Percentiles rank a stretch among this genome's conserved stretches.
Conservation (phyloP, 30 jellyfish, hydroid and myxozoan genomes). For the Phacellophora camtschatica region DNA sequence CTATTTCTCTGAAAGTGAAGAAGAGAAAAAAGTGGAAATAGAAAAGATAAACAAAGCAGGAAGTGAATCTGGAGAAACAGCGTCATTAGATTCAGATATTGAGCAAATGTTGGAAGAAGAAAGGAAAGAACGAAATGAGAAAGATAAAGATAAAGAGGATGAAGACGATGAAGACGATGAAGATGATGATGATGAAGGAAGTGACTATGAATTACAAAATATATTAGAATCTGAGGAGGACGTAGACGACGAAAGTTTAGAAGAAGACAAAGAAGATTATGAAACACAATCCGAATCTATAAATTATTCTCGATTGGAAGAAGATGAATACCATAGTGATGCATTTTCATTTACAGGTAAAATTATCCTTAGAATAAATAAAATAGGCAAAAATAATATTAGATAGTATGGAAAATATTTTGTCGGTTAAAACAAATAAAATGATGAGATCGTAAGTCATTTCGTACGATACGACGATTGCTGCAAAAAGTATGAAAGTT, state of each 20-base stretch:
- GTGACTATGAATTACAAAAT: not conserved
- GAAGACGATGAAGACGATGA: slow-evolving; percentile 12
- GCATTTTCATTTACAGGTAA: slow-evolving; percentile 59
- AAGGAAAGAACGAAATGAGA: not conserved
- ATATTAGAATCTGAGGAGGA: slow-evolving; percentile 4
- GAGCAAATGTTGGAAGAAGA: slow-evolving; percentile 24
- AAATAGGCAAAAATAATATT: too few relatives aligned
- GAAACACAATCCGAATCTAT: slow-evolving; percentile 10
- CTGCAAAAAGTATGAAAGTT: too few relatives aligned
- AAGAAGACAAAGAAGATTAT: slow-evolving; percentile 26
- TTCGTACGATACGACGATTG: too few relatives aligned
- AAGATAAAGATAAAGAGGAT: not conserved
- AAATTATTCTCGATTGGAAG: slow-evolving; percentile 44
- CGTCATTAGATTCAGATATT: slow-evolving; percentile 6
- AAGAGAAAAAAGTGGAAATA: not conserved
- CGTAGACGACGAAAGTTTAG: slow-evolving; percentile 18
- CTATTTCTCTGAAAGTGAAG: slow-evolving; percentile 16
- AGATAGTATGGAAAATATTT: too few relatives aligned
- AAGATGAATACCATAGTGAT: slow-evolving; percentile 41
- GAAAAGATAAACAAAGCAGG: not conserved
- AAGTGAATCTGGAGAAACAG: slow-evolving; percentile 5
- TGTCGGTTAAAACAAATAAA: too few relatives aligned
- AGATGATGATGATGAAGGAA: slow-evolving; percentile 35
- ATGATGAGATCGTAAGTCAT: too few relatives aligned
- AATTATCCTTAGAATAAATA: too few relatives aligned